phyloP scores from a whole-genome alignment of 1,140 invertebrate species.

The Conus betulinus region DNA sequence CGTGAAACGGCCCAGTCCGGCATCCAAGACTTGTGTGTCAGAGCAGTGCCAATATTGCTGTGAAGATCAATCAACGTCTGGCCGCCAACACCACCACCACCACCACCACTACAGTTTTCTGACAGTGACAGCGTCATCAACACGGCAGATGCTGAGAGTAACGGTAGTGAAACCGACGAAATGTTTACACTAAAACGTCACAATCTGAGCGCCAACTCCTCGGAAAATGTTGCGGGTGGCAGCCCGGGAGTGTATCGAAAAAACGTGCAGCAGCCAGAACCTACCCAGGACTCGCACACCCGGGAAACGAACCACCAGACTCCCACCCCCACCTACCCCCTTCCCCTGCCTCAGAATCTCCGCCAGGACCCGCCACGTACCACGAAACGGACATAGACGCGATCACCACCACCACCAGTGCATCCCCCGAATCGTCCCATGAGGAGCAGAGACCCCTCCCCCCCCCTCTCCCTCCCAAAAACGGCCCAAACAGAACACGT shows the following conservation, averaged over 20 bases:
- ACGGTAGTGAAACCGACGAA: not conserved
- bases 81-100: not conserved
- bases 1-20: not conserved
- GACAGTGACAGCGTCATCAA: not conserved
- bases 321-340: not conserved
- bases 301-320: not conserved
- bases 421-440: not conserved
- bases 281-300: not conserved
- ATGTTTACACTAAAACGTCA: constrained; percentile 3
- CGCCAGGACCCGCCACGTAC: not conserved
- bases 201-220: not conserved
- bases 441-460: not conserved
- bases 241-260: constrained; percentile 4
- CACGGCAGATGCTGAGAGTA: not conserved
- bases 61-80: not conserved
- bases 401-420: no score
- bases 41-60: not conserved
- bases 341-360: not conserved
- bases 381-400: constrained; percentile 18
- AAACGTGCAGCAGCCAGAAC: not conserved
- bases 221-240: not conserved
- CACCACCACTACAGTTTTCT: not conserved
- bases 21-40: not conserved
- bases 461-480: not conserved
- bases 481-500: not conserved